Evolutionary conservation across 2,113 vertebrate species (phyloP).

Genomic region (Chlorocebus sabaeus): DNA sequence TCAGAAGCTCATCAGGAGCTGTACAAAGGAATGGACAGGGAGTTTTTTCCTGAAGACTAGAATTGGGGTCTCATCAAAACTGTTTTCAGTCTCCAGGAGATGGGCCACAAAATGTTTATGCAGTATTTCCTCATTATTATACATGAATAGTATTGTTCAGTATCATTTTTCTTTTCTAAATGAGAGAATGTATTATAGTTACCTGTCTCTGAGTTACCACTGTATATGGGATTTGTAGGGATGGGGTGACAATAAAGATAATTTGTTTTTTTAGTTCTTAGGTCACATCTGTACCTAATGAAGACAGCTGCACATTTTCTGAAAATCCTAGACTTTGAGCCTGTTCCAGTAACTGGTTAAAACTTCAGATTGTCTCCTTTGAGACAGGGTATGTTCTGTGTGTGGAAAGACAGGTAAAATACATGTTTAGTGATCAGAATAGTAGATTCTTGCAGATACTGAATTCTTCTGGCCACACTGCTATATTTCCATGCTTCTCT

Average conservation of each 20-base stretch:
- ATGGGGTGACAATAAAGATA: background rate
- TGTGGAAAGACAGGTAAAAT: background rate
- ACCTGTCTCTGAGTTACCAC: background rate
- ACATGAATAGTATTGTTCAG: background rate
- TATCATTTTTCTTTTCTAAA: constrained; percentile 10
- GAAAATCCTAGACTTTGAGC: constrained; percentile 20
- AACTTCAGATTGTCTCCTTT: background rate
- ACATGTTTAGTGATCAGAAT: background rate
- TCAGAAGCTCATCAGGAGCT: background rate
- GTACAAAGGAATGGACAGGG: background rate
- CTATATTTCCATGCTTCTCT: background rate
- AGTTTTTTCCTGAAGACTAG: background rate
- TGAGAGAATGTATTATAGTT: background rate
- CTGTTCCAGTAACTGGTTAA: background rate
- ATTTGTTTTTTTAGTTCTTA: constrained; percentile 8
- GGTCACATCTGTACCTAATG: background rate
- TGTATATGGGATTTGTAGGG: background rate
- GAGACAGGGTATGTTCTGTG: background rate
- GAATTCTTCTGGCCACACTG: background rate
- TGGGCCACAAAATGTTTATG: background rate
- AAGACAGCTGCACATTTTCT: background rate
- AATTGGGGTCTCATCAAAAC: background rate
- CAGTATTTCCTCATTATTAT: background rate
- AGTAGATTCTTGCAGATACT: background rate
- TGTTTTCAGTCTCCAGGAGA: background rate